Percentiles rank a stretch among this genome's conserved stretches.
phyloP scores from a whole-genome alignment of 35 echinoderm and acorn worm genomes.

The Chiridota heheva region DNA sequence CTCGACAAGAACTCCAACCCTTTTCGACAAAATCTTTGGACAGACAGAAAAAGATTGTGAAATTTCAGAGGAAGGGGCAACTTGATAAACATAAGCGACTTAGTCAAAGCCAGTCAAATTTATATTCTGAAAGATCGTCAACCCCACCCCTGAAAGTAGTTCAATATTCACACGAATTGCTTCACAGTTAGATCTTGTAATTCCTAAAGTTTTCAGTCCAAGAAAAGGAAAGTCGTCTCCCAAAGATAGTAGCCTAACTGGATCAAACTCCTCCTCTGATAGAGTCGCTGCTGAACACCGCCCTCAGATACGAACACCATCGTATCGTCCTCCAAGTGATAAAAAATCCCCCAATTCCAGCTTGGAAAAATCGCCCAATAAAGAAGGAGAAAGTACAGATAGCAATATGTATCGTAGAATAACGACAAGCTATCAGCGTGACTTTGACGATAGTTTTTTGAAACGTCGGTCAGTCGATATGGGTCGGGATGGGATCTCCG shows the following conservation, averaged over 20 bases:
- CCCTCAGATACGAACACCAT: constrained; percentile 24
- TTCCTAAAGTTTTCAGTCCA: constrained; percentile 36
- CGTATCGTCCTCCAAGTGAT: not conserved
- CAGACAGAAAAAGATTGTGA: constrained; percentile 33
- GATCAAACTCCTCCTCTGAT: no score
- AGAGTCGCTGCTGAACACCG: not conserved
- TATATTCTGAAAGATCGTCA: not conserved
- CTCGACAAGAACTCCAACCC: no score
- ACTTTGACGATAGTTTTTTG: constrained; percentile 42
- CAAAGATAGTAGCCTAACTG: no score
- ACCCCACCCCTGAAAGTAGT: not conserved
- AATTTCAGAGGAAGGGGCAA: constrained; percentile 34
- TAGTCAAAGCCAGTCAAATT: constrained; percentile 24
- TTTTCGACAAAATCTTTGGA: no score
- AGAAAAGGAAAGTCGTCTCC: constrained; percentile 26
- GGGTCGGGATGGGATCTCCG: constrained; percentile 28
- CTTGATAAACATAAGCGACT: not conserved
- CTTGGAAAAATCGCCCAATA: not conserved
- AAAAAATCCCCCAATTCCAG: not conserved
- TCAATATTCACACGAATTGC: constrained; percentile 24
- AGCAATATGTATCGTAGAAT: constrained; percentile 42
- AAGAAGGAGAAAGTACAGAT: not conserved
- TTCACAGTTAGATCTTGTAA: constrained; percentile 39
- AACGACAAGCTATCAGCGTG: constrained; percentile 32
- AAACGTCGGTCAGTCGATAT: constrained; percentile 25